These are phyloP conservation scores for Macroglossus sobrinus DNA, from an alignment of 2,113 vertebrate genomes.

Conservation along the genomic window DNA sequence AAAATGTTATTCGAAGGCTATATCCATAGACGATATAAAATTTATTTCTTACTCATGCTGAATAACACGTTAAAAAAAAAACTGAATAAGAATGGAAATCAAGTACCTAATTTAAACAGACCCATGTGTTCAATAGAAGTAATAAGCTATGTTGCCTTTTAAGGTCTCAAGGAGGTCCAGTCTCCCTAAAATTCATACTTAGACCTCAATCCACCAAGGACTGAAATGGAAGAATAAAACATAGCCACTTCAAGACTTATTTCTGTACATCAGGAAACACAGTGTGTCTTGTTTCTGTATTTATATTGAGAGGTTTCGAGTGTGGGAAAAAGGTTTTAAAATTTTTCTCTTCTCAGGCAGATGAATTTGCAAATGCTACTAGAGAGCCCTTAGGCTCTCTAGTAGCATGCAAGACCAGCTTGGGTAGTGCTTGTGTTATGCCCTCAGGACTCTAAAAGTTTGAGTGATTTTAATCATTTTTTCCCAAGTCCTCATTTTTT, in stretches of 20 bases:
- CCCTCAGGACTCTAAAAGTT: not conserved
- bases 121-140: not conserved
- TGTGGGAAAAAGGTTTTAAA: not conserved
- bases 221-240: not conserved
- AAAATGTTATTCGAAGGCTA: conserved; percentile 36
- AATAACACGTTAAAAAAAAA: conserved; percentile 18
- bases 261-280: not conserved
- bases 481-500: not conserved
- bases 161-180: not conserved
- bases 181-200: not conserved
- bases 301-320: not conserved
- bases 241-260: not conserved
- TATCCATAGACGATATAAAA: not conserved
- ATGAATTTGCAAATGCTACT: not conserved
- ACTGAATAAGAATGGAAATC: not conserved
- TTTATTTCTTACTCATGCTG: conserved; percentile 13
- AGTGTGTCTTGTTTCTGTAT: not conserved
- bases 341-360: not conserved
- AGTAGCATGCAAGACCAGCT: not conserved
- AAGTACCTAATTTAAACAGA: conserved; percentile 26
- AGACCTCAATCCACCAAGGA: not conserved
- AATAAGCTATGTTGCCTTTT: not conserved
- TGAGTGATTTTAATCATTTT: not conserved
- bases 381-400: not conserved
- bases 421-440: not conserved